Percentiles rank a stretch among this genome's conserved stretches.
phyloP scores from a whole-genome alignment of 2,113 vertebrate genomes.

The Lycaon pictus region DNA sequence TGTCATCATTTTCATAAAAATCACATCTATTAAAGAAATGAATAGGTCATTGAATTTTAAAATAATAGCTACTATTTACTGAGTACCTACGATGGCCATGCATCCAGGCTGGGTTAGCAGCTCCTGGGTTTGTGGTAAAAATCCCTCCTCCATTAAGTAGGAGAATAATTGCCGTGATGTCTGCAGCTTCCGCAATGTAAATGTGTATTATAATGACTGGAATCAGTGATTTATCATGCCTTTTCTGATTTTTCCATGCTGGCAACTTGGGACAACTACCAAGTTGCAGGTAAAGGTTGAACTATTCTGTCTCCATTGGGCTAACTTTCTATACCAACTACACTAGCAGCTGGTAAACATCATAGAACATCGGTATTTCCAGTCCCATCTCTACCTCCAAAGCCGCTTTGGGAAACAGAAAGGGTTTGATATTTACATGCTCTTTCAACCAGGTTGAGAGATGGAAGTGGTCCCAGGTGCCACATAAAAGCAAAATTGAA shows the following conservation, averaged over 20 bases:
- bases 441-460: not conserved
- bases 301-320: not conserved
- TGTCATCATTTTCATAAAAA: not conserved
- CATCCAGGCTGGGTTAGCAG: not conserved
- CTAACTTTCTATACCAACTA: conserved; percentile 40
- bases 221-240: not conserved
- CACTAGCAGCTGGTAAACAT: not conserved
- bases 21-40: not conserved
- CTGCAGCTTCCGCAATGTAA: not conserved
- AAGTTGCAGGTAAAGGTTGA: not conserved
- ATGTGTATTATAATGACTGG: not conserved
- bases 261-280: not conserved
- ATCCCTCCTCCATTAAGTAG: not conserved
- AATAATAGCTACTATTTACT: not conserved
- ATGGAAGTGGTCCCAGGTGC: not conserved
- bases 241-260: conserved; percentile 46
- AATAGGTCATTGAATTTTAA: not conserved
- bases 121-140: not conserved
- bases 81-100: not conserved
- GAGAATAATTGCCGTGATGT: not conserved
- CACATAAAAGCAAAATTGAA: conserved; percentile 14
- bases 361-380: not conserved
- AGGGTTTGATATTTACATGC: not conserved
- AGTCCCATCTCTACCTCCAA: conserved; percentile 4
- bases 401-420: conserved; percentile 18